Percentiles rank a stretch among this genome's conserved stretches.
Conservation (phyloP, 2,888 invertebrate species). For the Eilema caniola region DNA sequence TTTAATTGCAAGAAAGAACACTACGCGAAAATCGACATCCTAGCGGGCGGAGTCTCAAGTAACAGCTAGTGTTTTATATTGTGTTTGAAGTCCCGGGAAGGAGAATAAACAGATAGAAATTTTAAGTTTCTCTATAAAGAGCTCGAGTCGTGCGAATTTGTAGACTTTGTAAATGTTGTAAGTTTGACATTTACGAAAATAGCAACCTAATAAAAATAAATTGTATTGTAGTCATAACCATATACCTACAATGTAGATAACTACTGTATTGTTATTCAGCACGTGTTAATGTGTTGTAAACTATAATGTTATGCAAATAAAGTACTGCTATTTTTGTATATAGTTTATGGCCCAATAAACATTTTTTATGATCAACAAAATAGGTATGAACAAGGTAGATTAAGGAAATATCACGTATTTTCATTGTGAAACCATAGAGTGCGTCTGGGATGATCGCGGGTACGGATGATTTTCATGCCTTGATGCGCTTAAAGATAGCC, state of each 20-base stretch:
- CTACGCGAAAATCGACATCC: too few relatives aligned
- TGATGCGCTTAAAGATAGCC: too few relatives aligned
- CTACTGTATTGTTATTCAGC: constrained; percentile 18
- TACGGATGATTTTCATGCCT: too few relatives aligned
- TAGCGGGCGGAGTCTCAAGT: too few relatives aligned
- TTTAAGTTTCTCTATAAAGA: not conserved
- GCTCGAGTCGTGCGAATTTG: too few relatives aligned
- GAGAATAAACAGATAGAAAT: too few relatives aligned
- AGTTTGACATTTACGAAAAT: not conserved
- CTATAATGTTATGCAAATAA: constrained; percentile 13
- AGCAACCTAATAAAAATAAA: constrained; percentile 8
- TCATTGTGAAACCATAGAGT: not conserved
- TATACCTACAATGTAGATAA: constrained; percentile 19
- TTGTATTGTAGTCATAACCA: constrained; percentile 20
- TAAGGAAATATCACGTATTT: constrained; percentile 3
- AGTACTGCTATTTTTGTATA: constrained; percentile 14
- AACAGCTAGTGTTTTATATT: too few relatives aligned
- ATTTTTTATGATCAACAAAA: constrained; percentile 20
- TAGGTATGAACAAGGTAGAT: constrained; percentile 9
- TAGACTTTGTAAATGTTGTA: not conserved
- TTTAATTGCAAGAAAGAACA: too few relatives aligned
- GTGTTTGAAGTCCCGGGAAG: too few relatives aligned
- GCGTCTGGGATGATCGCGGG: too few relatives aligned
- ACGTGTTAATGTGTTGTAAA: constrained; percentile 31
- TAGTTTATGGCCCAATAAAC: constrained; percentile 19